Conservation (phyloP, 2,888 invertebrate species). For the Sarcophaga variegata region DNA sequence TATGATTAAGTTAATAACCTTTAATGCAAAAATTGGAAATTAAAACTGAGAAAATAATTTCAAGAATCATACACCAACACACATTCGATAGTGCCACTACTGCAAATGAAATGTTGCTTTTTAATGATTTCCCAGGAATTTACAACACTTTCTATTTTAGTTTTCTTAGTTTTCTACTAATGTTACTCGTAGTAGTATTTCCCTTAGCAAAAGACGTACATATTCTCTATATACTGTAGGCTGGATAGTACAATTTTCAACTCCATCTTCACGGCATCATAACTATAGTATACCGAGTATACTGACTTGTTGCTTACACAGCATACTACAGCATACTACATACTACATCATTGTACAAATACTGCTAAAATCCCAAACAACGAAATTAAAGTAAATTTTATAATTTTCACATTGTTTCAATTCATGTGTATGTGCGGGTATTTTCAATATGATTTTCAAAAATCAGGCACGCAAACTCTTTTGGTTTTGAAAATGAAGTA, state of each 20-base stretch:
- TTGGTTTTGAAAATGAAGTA: background rate
- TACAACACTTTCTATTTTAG: slow-evolving; percentile 55
- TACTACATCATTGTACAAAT: no score
- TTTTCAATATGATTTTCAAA: slow-evolving; percentile 16
- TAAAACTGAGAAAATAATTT: slow-evolving; percentile 48
- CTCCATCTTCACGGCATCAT: slow-evolving; percentile 44
- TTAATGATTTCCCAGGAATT: slow-evolving; percentile 42
- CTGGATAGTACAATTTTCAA: slow-evolving; percentile 19
- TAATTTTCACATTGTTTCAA: slow-evolving; percentile 54
- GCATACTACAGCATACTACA: no score
- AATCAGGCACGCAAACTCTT: slow-evolving; percentile 45
- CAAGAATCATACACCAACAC: background rate
- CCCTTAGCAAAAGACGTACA: slow-evolving; percentile 4
- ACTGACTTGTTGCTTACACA: no score
- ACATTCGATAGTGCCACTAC: background rate
- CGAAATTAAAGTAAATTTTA: slow-evolving; percentile 12
- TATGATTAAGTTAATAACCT: slow-evolving; percentile 63
- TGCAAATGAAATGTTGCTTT: background rate
- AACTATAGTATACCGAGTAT: background rate
- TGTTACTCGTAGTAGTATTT: background rate
- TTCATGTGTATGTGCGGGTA: slow-evolving; percentile 12
- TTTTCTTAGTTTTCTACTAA: background rate
- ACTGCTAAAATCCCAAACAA: background rate
- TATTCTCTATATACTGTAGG: no score
- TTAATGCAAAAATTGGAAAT: slow-evolving; percentile 53